Evolutionary conservation across 2,113 vertebrate species (phyloP).

Genomic region (Oophaga pumilio): DNA sequence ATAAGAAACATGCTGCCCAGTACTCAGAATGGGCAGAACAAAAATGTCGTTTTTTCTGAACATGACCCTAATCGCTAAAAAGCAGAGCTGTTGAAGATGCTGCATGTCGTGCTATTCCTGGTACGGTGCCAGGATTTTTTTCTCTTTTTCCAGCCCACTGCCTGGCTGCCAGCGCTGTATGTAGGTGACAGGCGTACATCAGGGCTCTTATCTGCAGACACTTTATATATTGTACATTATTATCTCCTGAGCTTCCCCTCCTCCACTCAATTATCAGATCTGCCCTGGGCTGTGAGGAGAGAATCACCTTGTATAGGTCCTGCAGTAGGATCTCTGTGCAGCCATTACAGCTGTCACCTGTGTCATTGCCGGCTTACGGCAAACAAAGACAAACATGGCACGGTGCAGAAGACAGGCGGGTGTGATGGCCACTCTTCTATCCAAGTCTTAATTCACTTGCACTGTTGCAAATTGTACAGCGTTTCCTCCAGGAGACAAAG

Average conservation of each 20-base stretch:
- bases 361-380: background rate
- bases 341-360: background rate
- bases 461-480: too few relatives aligned
- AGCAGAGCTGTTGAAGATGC: background rate
- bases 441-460: too few relatives aligned
- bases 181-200: slow-evolving; percentile 1
- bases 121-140: background rate
- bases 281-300: background rate
- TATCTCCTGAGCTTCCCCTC: slow-evolving; percentile 20
- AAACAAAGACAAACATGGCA: slow-evolving; percentile 17
- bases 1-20: too few relatives aligned
- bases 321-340: background rate
- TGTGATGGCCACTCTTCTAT: background rate
- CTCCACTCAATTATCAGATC: slow-evolving; percentile 1
- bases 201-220: slow-evolving; percentile 8
- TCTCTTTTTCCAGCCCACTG: background rate
- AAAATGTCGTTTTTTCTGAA: slow-evolving; percentile 29
- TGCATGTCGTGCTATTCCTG: background rate
- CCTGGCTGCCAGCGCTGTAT: background rate
- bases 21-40: too few relatives aligned
- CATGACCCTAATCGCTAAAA: background rate
- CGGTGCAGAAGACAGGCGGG: background rate
- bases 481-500: too few relatives aligned
- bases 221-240: background rate
- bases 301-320: background rate